Base-by-base conservation (phyloP, 64 coral and sea anemone genomes). In the Montipora capricornis region DNA sequence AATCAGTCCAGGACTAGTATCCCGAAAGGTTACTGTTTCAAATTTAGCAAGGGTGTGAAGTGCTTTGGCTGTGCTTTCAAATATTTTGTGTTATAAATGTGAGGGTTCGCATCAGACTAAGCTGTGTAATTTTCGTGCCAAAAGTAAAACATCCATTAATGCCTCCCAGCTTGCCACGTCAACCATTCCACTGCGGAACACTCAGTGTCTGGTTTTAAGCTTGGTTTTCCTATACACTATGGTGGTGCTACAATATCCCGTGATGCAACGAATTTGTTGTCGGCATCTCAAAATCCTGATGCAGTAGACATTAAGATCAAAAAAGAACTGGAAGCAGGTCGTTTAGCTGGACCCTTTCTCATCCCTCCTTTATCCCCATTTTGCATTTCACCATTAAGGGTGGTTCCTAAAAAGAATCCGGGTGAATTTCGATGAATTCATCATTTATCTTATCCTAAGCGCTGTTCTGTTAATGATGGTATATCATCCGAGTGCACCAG, bases 341-440 rank as follows among this genome's bases (percentile, higher is more conserved):
- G 78, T 49, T 58, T 80, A 52, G 78, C 78, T 58, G 78, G 78
- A 15, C 78, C 46, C 44, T 80, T 80, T 22, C 47, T 14, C 47
- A 49, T 17, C 8, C 78, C 78, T 52, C 75, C 75, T 44, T 77
- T 77, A 45, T 45, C 75, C 26, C 26, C 47, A 45, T 77, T 77
- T 77, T 0, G 49, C 10, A 49, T 82, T 57, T 82, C 80, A 0
- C 80, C 80, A 3, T 58, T 82, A 37, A 52, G 80, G 12, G 48
- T 60, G n/a, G 80, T 82, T 16, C 80, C 80, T 5, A 82, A 60
- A 49, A 82, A 82, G 26, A 17, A 17, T 13, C 84, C 59, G 17
- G 64, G 84, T 14, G 84, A 87, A 87, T 87, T 46, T 87, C 62
- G 84, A 64, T 19, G 74, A n/a, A 87, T 87, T 71, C 67, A 87